Evolutionary conservation across 64 coral and sea anemone species (phyloP), one percentile per base, ranked within the genome.

Genomic region (Actinia tenebrosa): DNA sequence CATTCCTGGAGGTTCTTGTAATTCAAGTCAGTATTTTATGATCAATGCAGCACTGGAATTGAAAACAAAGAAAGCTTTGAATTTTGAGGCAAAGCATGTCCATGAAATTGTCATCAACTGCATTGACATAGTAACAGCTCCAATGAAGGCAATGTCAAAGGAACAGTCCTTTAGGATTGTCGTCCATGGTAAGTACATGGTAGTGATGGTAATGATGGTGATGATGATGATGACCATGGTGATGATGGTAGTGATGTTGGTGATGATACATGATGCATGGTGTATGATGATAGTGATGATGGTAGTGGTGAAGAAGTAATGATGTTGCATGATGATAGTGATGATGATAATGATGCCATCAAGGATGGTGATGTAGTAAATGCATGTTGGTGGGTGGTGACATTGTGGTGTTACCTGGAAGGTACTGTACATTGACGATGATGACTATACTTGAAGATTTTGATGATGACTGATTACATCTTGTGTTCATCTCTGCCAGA

Each of bases 11-110:
- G 52, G 20, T 6, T 47, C 14, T 1, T 77, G 25, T 22, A 16
- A 16, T 17, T 18, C 81, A 0, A 92, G 90, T 72, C 23, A 82
- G 20, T 56, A 82, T 45, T 97, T 97, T 88, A 78, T 56, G 53
- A 62, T 97, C 30, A 68, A 80, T 78, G 7, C 18, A 47, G 60
- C 83, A 20, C 22, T 86, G 37, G 86, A 88, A 16, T 88, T 97
- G 7, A 86, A 85, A 75, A 97, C 94, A 83, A 75, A 84, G 7
- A 86, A 66, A 11, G 91, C 82, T 26, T 66, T 97, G 71, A 89
- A 97, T 86, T 97, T 97, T 82, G 94, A 97, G 82, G 71, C 44
- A 20, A 77, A 93, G 30, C 66, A 85, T 46, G 44, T 60, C 13
- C 63, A 87, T 5, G 83, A 84, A 45, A 43, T 93, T 75, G 37